Evolutionary conservation across 2,113 vertebrate genomes (phyloP).

Genomic region (Grammomys surdaster): DNA sequence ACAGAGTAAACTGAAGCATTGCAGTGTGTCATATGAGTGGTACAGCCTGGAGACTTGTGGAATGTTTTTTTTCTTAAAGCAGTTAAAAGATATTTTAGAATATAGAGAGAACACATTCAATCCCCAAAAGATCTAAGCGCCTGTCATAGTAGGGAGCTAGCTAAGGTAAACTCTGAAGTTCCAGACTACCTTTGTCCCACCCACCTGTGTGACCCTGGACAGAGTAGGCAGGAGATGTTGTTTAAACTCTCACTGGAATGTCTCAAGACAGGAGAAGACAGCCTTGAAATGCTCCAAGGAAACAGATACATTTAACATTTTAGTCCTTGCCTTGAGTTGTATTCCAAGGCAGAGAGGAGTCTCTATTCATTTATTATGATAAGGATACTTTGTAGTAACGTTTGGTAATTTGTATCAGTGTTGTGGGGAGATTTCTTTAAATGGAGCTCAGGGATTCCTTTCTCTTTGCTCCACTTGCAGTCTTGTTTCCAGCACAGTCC

Average conservation of each 20-base stretch:
- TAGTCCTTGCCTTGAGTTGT: not conserved
- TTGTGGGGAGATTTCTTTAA: not conserved
- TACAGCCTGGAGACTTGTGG: not conserved
- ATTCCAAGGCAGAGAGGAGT: not conserved
- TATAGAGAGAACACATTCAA: not conserved
- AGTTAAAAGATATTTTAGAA: not conserved
- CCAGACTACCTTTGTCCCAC: not conserved
- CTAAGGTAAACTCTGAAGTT: not conserved
- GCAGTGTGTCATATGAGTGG: too few species aligned
- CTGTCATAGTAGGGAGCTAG: accelerated
- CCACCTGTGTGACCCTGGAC: not conserved
- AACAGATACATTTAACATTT: not conserved
- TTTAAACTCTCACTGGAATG: not conserved
- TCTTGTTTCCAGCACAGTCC: not conserved
- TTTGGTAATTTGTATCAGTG: not conserved
- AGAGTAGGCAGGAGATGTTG: not conserved
- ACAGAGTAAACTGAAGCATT: not conserved
- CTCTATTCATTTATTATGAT: not conserved
- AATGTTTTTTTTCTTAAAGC: not conserved
- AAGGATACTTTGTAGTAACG: not conserved
- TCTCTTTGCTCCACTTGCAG: not conserved
- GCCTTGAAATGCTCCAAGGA: not conserved
- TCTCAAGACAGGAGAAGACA: not conserved
- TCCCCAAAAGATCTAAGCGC: not conserved
- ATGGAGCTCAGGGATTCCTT: accelerated